Conservation (phyloP, 2,888 invertebrate species). For the Yponomeuta evonymella region DNA sequence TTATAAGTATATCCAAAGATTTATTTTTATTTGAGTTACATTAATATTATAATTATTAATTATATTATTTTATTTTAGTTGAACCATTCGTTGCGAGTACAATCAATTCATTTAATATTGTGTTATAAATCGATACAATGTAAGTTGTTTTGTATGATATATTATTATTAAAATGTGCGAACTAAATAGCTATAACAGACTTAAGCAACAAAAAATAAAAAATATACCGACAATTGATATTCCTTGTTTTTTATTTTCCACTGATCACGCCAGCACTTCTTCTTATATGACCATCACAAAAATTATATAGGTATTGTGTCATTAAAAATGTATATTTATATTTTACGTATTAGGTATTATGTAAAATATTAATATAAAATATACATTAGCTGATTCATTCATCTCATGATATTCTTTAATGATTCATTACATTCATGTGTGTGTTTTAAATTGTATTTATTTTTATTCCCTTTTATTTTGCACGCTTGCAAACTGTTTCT, state of each 20-base stretch:
- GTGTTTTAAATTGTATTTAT: too few species aligned
- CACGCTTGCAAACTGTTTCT: too few species aligned
- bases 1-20: slow-evolving; percentile 15
- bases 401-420: too few species aligned
- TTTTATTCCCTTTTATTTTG: too few species aligned
- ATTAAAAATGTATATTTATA: too few species aligned
- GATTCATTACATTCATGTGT: too few species aligned
- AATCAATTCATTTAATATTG: slow-evolving; percentile 18
- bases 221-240: background rate
- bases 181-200: background rate
- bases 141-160: slow-evolving; percentile 12
- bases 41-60: slow-evolving; percentile 8
- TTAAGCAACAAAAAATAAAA: background rate
- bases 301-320: too few species aligned
- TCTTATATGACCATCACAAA: too few species aligned
- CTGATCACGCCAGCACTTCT: too few species aligned
- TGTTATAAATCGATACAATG: slow-evolving; percentile 9
- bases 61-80: slow-evolving; percentile 10
- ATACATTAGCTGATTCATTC: too few species aligned
- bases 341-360: too few species aligned
- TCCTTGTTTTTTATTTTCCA: background rate
- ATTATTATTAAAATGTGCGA: background rate
- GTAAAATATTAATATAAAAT: too few species aligned
- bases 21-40: slow-evolving; percentile 8
- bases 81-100: slow-evolving; percentile 13